Evolutionary conservation across 2,113 vertebrate genomes (phyloP).

Genomic region (Sorex fumeus): DNA sequence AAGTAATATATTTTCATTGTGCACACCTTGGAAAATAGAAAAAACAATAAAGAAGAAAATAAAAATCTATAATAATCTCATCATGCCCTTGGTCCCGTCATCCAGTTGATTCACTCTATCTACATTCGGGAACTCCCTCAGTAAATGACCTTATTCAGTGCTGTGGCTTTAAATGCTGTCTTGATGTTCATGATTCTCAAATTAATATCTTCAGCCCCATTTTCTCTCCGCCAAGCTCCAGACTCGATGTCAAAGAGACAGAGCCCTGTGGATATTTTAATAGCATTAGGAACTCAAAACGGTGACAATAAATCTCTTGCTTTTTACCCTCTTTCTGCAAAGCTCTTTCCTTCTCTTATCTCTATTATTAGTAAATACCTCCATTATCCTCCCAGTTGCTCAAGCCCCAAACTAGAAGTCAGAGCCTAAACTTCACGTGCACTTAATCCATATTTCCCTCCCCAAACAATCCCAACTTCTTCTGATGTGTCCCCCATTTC

Average conservation of each 20-base stretch:
- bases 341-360: background rate
- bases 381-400: background rate
- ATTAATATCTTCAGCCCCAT: conserved; percentile 26
- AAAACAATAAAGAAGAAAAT: conserved; percentile 51
- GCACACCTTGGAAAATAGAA: conserved; percentile 41
- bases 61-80: conserved; percentile 47
- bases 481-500: background rate
- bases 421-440: background rate
- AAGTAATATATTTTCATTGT: conserved; percentile 22
- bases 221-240: conserved; percentile 25
- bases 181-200: conserved; percentile 28
- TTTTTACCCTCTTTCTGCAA: background rate
- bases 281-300: background rate
- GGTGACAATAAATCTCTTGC: background rate
- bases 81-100: background rate
- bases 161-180: background rate
- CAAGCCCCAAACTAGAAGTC: background rate
- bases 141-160: background rate
- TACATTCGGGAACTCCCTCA: background rate
- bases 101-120: background rate
- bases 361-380: background rate
- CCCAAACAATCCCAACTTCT: background rate
- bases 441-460: background rate
- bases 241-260: conserved; percentile 53
- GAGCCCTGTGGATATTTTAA: conserved; percentile 8